Percentiles rank a stretch among this genome's conserved stretches.
Evolutionary conservation across 2,113 vertebrate genomes (phyloP).

Genomic region (Cyprinodon variegatus): DNA sequence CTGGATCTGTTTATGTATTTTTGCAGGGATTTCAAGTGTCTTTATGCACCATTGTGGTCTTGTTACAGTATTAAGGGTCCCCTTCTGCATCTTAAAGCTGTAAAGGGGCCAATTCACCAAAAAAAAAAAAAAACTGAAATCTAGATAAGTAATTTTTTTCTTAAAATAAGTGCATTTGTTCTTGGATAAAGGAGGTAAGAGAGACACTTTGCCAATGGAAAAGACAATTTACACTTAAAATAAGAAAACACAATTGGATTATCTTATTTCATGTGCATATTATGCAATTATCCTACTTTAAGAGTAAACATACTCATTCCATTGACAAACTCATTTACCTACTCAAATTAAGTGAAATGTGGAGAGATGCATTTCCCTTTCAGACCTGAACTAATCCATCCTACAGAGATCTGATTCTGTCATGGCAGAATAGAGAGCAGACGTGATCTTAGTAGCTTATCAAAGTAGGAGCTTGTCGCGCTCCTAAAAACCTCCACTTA

Average conservation of each 20-base stretch:
- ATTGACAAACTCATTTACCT: no score
- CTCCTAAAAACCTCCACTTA: conserved; percentile 41
- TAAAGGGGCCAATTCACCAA: not conserved
- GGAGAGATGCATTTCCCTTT: not conserved
- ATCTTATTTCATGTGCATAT: no score
- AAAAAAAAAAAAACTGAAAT: no score
- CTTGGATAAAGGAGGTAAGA: no score
- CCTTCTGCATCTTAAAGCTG: not conserved
- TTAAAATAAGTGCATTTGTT: no score
- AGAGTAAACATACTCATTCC: no score
- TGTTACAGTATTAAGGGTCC: not conserved
- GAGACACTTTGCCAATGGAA: no score
- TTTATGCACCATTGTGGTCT: not conserved
- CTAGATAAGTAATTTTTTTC: no score
- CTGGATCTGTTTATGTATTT: not conserved
- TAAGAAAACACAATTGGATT: no score
- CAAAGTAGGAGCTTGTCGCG: conserved; percentile 25
- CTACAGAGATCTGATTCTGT: conserved; percentile 12
- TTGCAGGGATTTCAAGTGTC: not conserved
- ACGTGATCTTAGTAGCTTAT: conserved; percentile 43
- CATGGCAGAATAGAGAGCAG: conserved; percentile 9
- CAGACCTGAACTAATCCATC: not conserved
- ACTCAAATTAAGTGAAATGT: not conserved
- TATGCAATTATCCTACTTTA: no score
- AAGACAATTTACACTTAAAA: no score